Conservation (phyloP, 2,113 vertebrate species). For the Astur gentilis region DNA sequence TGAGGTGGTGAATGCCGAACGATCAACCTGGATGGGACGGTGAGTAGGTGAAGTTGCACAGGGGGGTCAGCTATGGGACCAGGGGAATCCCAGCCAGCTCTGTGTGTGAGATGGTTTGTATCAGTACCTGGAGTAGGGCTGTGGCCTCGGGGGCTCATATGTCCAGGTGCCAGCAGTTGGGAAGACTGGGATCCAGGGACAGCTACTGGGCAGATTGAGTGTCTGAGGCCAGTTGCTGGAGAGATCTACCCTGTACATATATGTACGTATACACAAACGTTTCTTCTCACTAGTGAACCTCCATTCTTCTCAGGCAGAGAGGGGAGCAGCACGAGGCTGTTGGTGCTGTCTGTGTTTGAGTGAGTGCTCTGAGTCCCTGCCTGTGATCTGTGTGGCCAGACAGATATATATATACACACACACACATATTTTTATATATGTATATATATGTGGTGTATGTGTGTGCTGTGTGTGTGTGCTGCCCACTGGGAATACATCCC, state of each 20-base stretch:
- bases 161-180: background rate
- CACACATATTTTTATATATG: no score
- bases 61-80: accelerated
- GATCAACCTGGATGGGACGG: no score
- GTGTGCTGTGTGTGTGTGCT: background rate
- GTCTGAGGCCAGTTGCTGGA: background rate
- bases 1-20: background rate
- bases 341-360: background rate
- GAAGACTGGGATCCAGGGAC: background rate
- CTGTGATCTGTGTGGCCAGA: background rate
- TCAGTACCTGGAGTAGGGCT: background rate
- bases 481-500: background rate
- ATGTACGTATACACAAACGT: background rate
- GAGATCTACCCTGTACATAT: background rate
- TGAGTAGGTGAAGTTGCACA: background rate
- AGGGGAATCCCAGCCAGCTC: background rate
- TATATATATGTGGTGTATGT: background rate
- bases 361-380: background rate
- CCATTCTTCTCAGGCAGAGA: background rate
- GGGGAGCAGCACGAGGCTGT: background rate
- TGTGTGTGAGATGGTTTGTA: no score
- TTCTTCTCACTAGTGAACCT: background rate
- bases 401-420: no score
- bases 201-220: background rate
- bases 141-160: background rate